phyloP scores from a whole-genome alignment of 2,888 invertebrate species.

The Yponomeuta malinellus region DNA sequence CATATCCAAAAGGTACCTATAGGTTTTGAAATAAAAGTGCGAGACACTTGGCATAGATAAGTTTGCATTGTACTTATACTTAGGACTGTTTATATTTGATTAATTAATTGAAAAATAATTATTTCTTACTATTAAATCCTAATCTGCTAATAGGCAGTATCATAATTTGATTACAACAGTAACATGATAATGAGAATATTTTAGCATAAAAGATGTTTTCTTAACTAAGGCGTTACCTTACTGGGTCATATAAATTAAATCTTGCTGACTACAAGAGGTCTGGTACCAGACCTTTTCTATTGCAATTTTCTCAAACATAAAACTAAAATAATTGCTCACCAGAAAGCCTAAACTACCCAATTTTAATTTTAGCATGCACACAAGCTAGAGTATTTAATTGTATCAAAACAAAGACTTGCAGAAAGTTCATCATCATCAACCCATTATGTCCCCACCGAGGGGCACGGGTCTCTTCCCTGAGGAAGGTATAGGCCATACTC shows the following conservation, averaged over 20 bases:
- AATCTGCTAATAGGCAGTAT: neutral
- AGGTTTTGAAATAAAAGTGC: neutral
- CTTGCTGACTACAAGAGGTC: neutral
- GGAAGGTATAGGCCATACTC: no score
- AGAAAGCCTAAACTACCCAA: neutral
- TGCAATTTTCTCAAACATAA: neutral
- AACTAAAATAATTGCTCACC: neutral
- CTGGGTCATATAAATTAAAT: neutral
- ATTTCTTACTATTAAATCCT: neutral
- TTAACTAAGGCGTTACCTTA: neutral
- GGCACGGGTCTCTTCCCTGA: no score
- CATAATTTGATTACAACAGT: neutral
- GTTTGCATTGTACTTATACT: neutral
- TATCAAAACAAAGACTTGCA: neutral
- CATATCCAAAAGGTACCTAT: no score
- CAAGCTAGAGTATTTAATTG: neutral
- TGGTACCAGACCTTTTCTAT: neutral
- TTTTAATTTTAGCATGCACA: neutral
- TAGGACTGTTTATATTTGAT: neutral
- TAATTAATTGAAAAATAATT: no score
- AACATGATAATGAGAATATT: neutral
- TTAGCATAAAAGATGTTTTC: neutral
- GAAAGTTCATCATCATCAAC: no score
- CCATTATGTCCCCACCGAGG: no score
- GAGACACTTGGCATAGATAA: neutral